phyloP scores from a whole-genome alignment of 2,113 vertebrate genomes.

The Anthoscopus minutus region DNA sequence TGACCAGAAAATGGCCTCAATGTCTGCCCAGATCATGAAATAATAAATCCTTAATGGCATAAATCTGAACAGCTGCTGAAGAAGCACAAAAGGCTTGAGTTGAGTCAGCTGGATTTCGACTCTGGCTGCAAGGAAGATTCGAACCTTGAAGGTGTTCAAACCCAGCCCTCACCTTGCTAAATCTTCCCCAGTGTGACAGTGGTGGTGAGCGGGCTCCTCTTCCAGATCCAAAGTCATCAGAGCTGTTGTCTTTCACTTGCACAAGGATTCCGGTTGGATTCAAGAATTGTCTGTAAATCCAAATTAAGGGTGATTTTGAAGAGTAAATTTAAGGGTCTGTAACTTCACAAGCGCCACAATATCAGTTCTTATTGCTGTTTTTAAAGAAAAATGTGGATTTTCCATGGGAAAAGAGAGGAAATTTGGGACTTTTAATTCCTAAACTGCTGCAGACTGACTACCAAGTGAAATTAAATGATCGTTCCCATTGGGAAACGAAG shows the following conservation, averaged over 20 bases:
- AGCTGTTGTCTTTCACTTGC: neutral
- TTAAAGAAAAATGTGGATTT: neutral
- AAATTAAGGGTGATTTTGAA: neutral
- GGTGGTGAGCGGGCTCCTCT: neutral
- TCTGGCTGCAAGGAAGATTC: neutral
- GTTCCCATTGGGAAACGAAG: neutral
- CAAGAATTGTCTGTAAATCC: neutral
- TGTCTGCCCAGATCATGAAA: neutral
- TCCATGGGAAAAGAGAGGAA: neutral
- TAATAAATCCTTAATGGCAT: neutral
- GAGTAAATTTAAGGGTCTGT: neutral
- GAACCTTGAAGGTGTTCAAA: neutral
- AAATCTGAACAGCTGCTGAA: conserved; percentile 13
- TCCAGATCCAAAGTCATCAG: neutral
- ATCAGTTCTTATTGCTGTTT: neutral
- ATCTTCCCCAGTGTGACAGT: neutral
- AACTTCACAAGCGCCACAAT: neutral
- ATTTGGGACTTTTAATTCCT: neutral
- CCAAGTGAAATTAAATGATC: neutral
- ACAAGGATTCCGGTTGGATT: neutral
- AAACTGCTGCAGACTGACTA: neutral
- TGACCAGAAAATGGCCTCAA: neutral
- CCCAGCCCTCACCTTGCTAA: neutral
- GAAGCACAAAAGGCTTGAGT: neutral
- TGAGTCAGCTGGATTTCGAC: conserved; percentile 9